These are phyloP conservation scores for Dasypolia templi DNA, from an alignment of 2,888 invertebrate genomes.

Conservation along the genomic window DNA sequence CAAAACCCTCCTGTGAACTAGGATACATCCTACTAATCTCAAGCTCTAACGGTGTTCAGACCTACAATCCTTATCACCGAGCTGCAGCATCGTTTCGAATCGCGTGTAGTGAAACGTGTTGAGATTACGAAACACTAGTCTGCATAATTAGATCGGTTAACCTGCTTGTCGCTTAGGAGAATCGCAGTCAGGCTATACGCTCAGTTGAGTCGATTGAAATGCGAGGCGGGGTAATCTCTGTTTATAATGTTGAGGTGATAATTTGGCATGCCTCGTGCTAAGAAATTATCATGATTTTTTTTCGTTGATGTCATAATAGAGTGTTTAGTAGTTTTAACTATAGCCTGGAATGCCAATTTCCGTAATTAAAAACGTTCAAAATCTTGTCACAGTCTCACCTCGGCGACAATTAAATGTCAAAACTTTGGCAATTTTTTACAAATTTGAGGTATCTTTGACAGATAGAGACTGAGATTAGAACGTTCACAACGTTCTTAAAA, in stretches of 20 bases:
- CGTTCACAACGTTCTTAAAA: too few species aligned
- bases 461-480: too few species aligned
- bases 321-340: not conserved
- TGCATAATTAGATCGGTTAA: constrained; percentile 49
- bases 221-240: not conserved
- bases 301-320: not conserved
- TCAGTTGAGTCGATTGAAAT: not conserved
- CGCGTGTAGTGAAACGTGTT: constrained; percentile 49
- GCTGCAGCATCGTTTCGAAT: constrained; percentile 45
- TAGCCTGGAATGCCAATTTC: too few species aligned
- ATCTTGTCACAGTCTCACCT: too few species aligned
- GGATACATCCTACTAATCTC: constrained; percentile 25
- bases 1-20: constrained; percentile 4
- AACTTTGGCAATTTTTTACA: too few species aligned
- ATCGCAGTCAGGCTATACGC: constrained; percentile 10
- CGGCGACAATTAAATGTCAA: too few species aligned
- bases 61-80: constrained; percentile 48
- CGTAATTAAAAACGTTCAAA: too few species aligned
- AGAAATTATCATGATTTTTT: not conserved
- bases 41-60: constrained; percentile 35
- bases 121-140: constrained; percentile 50
- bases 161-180: constrained; percentile 27
- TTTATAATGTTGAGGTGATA: not conserved
- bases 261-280: not conserved
- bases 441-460: too few species aligned